A percentile compares a stretch with the other conserved stretches of the same genome.
Conservation (phyloP, 2,113 vertebrate genomes). For the Colinus virginianus region DNA sequence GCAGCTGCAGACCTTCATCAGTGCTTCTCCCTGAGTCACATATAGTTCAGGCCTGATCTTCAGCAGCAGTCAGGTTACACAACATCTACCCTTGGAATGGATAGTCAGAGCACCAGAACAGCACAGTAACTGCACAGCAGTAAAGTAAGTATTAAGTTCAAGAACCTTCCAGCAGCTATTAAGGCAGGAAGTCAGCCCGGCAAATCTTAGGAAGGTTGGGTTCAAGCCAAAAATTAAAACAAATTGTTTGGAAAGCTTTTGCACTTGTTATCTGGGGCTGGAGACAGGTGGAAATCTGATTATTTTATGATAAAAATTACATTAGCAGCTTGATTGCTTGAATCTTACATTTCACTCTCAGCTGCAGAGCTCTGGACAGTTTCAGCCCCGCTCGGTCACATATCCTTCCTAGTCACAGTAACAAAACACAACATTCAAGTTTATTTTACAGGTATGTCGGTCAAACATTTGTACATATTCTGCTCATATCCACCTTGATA, state of each 20-base stretch:
- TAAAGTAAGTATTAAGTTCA: not conserved
- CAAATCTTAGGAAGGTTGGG: not conserved
- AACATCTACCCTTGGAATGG: not conserved
- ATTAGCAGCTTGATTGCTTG: conserved; percentile 1
- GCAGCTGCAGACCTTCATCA: not conserved
- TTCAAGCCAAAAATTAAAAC: conserved; percentile 7
- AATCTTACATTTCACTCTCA: not conserved
- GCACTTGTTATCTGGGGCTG: not conserved
- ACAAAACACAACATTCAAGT: not conserved
- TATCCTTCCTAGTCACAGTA: not conserved
- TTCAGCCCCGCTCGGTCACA: conserved; percentile 4
- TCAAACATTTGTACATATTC: not conserved
- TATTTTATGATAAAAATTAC: conserved; percentile 29
- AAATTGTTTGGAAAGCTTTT: conserved; percentile 17
- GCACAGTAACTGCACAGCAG: not conserved
- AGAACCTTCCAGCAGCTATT: not conserved
- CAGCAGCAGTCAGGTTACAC: not conserved
- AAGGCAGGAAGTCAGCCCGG: conserved; percentile 17
- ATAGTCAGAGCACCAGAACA: not conserved
- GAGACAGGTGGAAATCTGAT: conserved; percentile 21
- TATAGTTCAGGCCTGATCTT: not conserved
- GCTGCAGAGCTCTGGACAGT: not conserved
- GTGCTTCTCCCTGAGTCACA: not conserved
- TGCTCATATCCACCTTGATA: not conserved
- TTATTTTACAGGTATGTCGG: not conserved